phyloP scores from a whole-genome alignment of 2,888 invertebrate species.

The Oxystoma pomonae region DNA sequence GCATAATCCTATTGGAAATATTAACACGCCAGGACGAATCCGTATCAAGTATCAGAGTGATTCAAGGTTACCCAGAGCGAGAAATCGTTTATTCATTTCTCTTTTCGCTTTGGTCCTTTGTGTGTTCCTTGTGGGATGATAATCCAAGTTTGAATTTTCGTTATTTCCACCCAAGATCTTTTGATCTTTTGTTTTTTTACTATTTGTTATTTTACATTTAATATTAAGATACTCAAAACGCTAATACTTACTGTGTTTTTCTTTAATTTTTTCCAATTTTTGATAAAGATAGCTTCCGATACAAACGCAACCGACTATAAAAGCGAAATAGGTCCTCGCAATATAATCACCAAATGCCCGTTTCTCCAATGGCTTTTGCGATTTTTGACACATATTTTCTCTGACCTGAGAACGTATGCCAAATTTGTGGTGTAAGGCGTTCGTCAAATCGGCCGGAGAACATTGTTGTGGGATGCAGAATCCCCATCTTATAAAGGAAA shows the following conservation, averaged over 20 bases:
- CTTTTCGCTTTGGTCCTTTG: no score
- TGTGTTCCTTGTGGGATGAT: no score
- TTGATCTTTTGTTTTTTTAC: no score
- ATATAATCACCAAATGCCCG: constrained; percentile 29
- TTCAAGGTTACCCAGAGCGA: no score
- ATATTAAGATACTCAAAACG: no score
- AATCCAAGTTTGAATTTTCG: neutral
- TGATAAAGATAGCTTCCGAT: constrained; percentile 12
- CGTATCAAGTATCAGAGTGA: no score
- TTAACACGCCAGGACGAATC: no score
- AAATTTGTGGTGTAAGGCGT: constrained; percentile 42
- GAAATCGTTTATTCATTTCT: no score
- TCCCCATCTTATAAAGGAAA: constrained; percentile 56
- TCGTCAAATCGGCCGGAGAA: constrained; percentile 51
- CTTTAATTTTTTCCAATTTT: neutral
- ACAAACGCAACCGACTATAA: constrained; percentile 9
- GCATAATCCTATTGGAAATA: no score
- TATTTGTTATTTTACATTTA: no score
- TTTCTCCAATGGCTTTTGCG: neutral
- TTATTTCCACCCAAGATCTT: no score
- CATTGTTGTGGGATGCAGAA: constrained; percentile 57
- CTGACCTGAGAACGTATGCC: constrained; percentile 39
- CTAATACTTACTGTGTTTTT: constrained; percentile 10
- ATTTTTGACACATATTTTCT: constrained; percentile 33
- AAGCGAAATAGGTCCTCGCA: constrained; percentile 27